Evolutionary conservation across 2,797 vertebrate species (phyloP), one percentile per base, ranked within the genome.

Genomic region (Adrianichthys oophorus): DNA sequence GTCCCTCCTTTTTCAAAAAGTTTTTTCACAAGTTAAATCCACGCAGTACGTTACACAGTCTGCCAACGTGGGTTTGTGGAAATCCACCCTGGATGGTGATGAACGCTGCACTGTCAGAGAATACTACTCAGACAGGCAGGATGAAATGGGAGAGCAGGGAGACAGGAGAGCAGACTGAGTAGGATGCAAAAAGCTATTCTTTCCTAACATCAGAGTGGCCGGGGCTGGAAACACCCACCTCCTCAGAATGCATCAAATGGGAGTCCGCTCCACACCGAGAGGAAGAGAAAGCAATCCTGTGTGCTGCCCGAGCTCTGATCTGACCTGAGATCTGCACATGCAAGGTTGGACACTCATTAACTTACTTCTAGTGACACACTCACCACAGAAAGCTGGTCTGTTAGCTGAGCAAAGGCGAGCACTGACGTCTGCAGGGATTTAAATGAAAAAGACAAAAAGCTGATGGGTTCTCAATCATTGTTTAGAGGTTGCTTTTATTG

Each of bases 191-290:
- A 51, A 65, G 73, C 62, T 67, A 65, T 79, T 57, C 82, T 76
- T 83, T 84, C 83, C 85, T 73, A 76, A 89, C 87, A 87, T 85
- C 83, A 80, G 78, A 84, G 72, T 48, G 57, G 57, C 81, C 59
- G 79, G 10, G 52, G 68, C 76, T 88, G 87, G 89, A 89, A 82
- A 91, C 92, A 79, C 91, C 90, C 87, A 87, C 91, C 85, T 87
- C 77, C 74, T 69, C 77, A 57, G 76, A 71, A 55, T 62, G 79
- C 82, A 85, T 68, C 85, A 46, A 65, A 77, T 55, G 15, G 72
- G 78, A 82, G 72, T 62, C 40, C 77, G 72, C 72, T 79, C 51
- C 47, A 18, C 58, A 76, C 70, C 16, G 46, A 40, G 47, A n/a
- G 48, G 48, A 48, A 26, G 51, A 51, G 49, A 56, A 45, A 56